Conservation (phyloP, 2,888 invertebrate genomes). For the Lacanobia wlatinum region DNA sequence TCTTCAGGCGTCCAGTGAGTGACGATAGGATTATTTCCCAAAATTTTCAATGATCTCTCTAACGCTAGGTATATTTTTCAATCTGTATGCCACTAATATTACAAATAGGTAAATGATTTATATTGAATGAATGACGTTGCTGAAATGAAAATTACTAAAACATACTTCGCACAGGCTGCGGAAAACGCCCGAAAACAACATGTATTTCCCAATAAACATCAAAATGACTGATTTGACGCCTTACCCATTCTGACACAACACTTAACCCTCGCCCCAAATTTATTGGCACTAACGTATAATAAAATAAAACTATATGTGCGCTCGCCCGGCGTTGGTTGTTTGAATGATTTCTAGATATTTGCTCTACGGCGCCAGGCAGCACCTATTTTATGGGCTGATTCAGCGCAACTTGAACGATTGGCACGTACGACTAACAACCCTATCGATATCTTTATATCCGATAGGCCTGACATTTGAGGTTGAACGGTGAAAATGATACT, state of each 20-base stretch:
- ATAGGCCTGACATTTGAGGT: conserved; percentile 48
- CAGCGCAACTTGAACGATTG: conserved; percentile 79
- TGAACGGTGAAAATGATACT: conserved; percentile 33
- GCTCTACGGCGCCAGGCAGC: conserved; percentile 49
- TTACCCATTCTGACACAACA: conserved; percentile 52
- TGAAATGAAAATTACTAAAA: conserved; percentile 25
- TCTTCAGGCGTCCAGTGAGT: too few relatives aligned
- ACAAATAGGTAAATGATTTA: background rate
- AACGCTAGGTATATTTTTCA: too few relatives aligned
- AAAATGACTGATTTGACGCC: conserved; percentile 47
- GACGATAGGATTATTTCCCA: too few relatives aligned
- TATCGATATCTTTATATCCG: conserved; percentile 75
- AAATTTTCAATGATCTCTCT: background rate
- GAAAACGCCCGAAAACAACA: conserved; percentile 27
- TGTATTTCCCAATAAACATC: conserved; percentile 37
- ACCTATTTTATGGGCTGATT: conserved; percentile 80
- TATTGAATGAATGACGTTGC: background rate
- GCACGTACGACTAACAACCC: conserved; percentile 81
- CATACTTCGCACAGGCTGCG: background rate
- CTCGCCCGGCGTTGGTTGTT: conserved; percentile 59
- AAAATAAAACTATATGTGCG: conserved; percentile 66
- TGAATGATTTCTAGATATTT: conserved; percentile 75
- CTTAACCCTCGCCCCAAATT: conserved; percentile 60
- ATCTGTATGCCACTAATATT: background rate
- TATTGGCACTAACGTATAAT: conserved; percentile 67